Percentiles rank a stretch among this genome's conserved stretches.
Conservation (phyloP, 2,888 invertebrate genomes). For the Tineola bisselliella region DNA sequence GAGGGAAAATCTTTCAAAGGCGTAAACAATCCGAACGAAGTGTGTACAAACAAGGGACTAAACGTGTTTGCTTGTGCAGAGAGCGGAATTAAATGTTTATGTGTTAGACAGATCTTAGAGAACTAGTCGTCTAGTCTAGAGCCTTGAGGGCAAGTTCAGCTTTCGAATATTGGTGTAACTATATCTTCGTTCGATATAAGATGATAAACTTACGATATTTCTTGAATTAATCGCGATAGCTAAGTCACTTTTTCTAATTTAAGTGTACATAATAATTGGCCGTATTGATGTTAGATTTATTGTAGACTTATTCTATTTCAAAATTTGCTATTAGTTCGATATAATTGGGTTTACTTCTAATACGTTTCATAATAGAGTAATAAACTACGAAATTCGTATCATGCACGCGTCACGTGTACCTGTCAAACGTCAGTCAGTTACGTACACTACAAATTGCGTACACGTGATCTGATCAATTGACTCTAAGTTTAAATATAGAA, state of each 20-base stretch:
- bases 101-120: constrained; percentile 30
- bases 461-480: no score
- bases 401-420: no score
- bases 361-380: no score
- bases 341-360: neutral
- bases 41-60: neutral
- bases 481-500: no score
- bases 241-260: neutral
- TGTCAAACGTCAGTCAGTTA: no score
- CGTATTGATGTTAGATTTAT: constrained; percentile 41
- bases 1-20: neutral
- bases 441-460: no score
- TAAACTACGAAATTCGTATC: no score
- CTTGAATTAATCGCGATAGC: constrained; percentile 20
- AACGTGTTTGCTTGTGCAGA: neutral
- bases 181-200: constrained; percentile 30
- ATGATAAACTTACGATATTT: constrained; percentile 35
- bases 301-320: constrained; percentile 30
- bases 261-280: constrained; percentile 44
- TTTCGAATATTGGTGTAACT: constrained; percentile 63
- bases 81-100: constrained; percentile 30
- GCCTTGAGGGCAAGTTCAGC: constrained; percentile 44
- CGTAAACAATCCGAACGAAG: neutral
- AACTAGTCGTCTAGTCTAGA: constrained; percentile 2
- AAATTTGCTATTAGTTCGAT: neutral